Percentiles rank a stretch among this genome's conserved stretches.
Evolutionary conservation across 2,888 invertebrate species (phyloP).

Genomic region (Catocala fraxini): DNA sequence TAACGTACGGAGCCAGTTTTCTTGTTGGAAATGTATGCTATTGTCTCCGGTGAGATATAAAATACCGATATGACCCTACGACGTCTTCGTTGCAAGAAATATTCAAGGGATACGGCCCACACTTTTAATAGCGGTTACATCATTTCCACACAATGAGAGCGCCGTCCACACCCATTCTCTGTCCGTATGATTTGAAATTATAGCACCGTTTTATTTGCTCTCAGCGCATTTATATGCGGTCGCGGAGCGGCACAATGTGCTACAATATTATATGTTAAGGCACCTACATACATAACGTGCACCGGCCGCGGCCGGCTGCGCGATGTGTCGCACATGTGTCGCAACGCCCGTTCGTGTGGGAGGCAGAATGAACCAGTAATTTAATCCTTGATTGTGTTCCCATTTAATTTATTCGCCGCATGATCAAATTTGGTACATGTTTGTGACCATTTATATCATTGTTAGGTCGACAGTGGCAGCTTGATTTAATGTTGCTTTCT

Average conservation of each 20-base stretch:
- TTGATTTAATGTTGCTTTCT: slow-evolving; percentile 68
- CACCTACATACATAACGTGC: slow-evolving; percentile 75
- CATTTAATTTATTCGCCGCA: slow-evolving; percentile 84
- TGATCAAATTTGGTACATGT: slow-evolving; percentile 85
- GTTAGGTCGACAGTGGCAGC: slow-evolving; percentile 62
- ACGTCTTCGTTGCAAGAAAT: slow-evolving; percentile 87
- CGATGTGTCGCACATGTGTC: slow-evolving; percentile 80
- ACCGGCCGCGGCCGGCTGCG: slow-evolving; percentile 59
- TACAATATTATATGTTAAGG: slow-evolving; percentile 82
- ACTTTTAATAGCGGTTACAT: slow-evolving; percentile 88
- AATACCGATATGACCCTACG: slow-evolving; percentile 87
- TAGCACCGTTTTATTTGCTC: slow-evolving; percentile 88
- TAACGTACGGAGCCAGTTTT: slow-evolving; percentile 79
- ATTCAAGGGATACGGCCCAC: slow-evolving; percentile 87
- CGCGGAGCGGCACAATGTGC: slow-evolving; percentile 82
- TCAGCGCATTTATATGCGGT: slow-evolving; percentile 86
- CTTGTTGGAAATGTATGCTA: slow-evolving; percentile 84
- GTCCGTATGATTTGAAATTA: slow-evolving; percentile 88
- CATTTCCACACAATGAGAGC: slow-evolving; percentile 88
- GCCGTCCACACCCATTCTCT: slow-evolving; percentile 88
- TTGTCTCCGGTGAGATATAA: slow-evolving; percentile 86
- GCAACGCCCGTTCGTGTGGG: slow-evolving; percentile 78
- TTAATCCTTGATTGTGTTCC: slow-evolving; percentile 86
- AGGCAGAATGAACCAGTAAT: slow-evolving; percentile 84
- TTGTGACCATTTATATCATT: slow-evolving; percentile 80